phyloP scores from a whole-genome alignment of 2,113 vertebrate genomes.

The Cepphus grylle region DNA sequence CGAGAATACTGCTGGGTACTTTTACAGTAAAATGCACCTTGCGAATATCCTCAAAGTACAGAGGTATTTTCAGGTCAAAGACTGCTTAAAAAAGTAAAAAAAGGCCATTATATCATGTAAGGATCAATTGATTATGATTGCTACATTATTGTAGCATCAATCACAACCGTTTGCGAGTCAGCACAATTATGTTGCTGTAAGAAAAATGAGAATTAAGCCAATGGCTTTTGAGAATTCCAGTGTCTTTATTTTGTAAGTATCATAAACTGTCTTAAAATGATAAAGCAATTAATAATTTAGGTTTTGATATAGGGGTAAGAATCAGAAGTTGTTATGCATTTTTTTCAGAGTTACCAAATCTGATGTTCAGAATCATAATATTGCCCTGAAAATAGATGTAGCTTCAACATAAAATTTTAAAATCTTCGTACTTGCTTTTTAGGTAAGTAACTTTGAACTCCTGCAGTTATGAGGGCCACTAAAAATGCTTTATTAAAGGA shows the following conservation, averaged over 20 bases:
- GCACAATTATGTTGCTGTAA: neutral
- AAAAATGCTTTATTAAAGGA: neutral
- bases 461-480: neutral
- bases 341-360: neutral
- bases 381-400: neutral
- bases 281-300: neutral
- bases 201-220: neutral
- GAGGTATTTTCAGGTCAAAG: neutral
- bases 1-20: neutral
- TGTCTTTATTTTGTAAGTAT: neutral
- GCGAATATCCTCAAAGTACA: neutral
- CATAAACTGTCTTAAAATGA: neutral
- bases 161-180: neutral
- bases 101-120: neutral
- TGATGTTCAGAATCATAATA: neutral
- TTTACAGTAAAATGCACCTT: neutral
- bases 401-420: neutral
- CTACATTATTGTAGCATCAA: neutral
- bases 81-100: rapidly evolving
- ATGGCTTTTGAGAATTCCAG: neutral
- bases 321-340: neutral
- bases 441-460: neutral
- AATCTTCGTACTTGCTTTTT: neutral
- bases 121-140: neutral
- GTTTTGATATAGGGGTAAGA: neutral